Evolutionary conservation across 2,888 invertebrate genomes (phyloP), one percentile per base, ranked within the genome.

Genomic region (Chironomus riparius): DNA sequence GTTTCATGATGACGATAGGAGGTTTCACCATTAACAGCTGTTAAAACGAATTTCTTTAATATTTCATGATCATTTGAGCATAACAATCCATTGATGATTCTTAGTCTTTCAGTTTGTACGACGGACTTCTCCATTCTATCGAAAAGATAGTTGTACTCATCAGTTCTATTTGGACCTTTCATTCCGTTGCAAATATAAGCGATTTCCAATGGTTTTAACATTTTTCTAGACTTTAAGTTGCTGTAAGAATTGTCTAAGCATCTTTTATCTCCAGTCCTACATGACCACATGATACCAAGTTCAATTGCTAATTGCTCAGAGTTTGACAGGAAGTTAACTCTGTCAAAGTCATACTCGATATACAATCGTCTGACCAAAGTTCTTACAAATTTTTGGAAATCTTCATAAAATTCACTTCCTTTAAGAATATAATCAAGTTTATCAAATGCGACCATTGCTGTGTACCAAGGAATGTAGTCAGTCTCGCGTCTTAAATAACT

Each of bases 401-500:
- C 13, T 22, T 18, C 13, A 18, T 76, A 24, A 7, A 15, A 1
- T 1, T 15, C 12, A 21, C 4, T 15, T 13, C 56, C 62, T 28
- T 56, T 56, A 7, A 69, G 28, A 1, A 76, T 15, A n/a, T 56
- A 69, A 22, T 76, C 69, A 10, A 76, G 15, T 38, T 68, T 69
- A 24, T 69, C 69, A 0, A 76, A 50, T 15, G 47, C 47, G 5
- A 21, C 47, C 4, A 38, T 24, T 13, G 76, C 76, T 12, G 76
- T 21, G 7, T 68, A 21, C 76, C 76, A 76, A 18, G 91, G 90
- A 4, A 90, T 85, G 78, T 90, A 90, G 73, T 88, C 86, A 4
- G 84, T 86, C 82, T 90, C 89, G 4, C 84, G 84, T 76, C 83
- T 83, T 77, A 92, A 71, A 79, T 88, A 88, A 7, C n/a, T 47